These are phyloP conservation scores for Drosophila oshimai DNA, from an alignment of 1,140 invertebrate genomes.

Conservation along the genomic window DNA sequence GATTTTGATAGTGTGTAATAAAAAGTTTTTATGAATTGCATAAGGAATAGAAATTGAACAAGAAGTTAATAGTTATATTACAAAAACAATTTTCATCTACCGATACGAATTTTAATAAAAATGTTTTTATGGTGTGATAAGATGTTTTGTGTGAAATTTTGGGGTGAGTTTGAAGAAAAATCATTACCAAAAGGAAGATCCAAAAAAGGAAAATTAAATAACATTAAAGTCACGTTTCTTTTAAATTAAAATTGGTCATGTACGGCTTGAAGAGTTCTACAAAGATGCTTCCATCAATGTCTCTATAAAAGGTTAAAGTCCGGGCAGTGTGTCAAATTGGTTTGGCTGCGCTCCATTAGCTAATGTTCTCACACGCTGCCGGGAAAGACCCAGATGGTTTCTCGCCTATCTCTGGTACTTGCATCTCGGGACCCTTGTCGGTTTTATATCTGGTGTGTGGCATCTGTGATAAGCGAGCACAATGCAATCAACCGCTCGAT, in stretches of 20 bases:
- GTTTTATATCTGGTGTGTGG: constrained; percentile 36
- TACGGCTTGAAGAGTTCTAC: background rate
- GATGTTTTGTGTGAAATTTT: too few relatives aligned
- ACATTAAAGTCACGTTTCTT: too few relatives aligned
- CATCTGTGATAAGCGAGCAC: constrained; percentile 54
- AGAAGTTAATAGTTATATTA: too few relatives aligned
- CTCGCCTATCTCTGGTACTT: constrained; percentile 3
- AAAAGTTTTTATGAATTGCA: too few relatives aligned
- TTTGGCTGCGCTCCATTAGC: constrained; percentile 32
- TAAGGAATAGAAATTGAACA: too few relatives aligned
- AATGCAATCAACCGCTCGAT: constrained; percentile 37
- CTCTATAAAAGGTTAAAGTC: background rate
- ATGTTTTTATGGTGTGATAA: too few relatives aligned
- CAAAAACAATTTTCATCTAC: too few relatives aligned
- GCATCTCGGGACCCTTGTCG: constrained; percentile 17
- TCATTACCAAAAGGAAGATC: too few relatives aligned
- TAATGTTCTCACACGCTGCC: constrained; percentile 41
- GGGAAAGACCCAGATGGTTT: constrained; percentile 14
- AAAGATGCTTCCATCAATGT: background rate
- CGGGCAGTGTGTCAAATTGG: constrained; percentile 19
- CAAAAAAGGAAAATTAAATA: background rate
- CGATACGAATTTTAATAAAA: too few relatives aligned
- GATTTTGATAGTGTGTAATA: too few relatives aligned
- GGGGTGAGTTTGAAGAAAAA: too few relatives aligned
- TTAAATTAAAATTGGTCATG: too few relatives aligned